Percentiles rank a stretch among this genome's conserved stretches.
Evolutionary conservation across 2,797 vertebrate species (phyloP).

Genomic region (Cyprinodon diabolis): DNA sequence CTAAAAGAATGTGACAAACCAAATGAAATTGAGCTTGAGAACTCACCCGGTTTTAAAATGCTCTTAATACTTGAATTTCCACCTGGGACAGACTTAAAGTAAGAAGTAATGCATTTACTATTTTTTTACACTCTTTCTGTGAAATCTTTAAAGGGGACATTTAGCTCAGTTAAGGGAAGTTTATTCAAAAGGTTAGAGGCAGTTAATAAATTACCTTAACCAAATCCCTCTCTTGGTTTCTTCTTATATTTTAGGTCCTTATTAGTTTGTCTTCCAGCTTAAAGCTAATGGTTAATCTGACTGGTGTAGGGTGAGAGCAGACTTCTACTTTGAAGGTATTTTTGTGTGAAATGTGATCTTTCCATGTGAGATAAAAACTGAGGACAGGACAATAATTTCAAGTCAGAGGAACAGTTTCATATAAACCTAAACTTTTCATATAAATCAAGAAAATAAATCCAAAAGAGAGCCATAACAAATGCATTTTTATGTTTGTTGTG

Average conservation of each 20-base stretch:
- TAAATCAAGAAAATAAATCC: too few species aligned
- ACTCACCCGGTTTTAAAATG: constrained; percentile 10
- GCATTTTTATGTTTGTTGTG: too few species aligned
- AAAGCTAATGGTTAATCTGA: background rate
- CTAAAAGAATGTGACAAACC: constrained; percentile 34
- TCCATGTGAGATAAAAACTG: background rate
- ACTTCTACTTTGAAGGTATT: background rate
- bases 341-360: background rate
- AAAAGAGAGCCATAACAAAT: too few species aligned
- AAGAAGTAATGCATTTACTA: background rate
- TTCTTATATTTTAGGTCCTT: background rate
- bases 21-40: constrained; percentile 36
- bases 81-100: background rate
- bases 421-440: too few species aligned
- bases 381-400: background rate
- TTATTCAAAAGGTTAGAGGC: background rate
- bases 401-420: background rate
- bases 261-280: background rate
- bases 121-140: background rate
- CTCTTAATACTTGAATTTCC: background rate
- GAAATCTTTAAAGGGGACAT: background rate
- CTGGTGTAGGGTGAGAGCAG: background rate
- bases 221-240: background rate
- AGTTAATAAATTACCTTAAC: background rate
- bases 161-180: background rate